Conservation (phyloP, 2,797 vertebrate genomes). For the Percopsis omiscomaycus region DNA sequence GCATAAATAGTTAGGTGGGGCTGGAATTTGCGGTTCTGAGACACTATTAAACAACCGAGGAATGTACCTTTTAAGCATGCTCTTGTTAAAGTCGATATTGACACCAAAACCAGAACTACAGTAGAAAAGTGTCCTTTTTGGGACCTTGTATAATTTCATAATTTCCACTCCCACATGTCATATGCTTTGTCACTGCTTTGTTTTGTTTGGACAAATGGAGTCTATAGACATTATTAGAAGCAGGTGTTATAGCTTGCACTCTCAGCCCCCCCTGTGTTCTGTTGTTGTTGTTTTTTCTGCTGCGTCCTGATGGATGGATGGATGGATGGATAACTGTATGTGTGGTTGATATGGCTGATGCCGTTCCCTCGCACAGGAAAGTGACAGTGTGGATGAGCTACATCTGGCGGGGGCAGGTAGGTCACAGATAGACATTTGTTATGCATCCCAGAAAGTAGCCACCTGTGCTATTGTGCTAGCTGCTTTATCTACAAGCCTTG, state of each 20-base stretch:
- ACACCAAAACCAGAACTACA: too few species aligned
- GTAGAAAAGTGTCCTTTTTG: too few species aligned
- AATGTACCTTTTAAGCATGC: too few species aligned
- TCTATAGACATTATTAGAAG: too few species aligned
- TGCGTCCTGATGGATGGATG: slow-evolving; percentile 16
- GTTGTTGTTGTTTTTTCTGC: slow-evolving; percentile 24
- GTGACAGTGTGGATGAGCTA: slow-evolving; percentile 54
- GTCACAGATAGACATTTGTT: slow-evolving; percentile 11
- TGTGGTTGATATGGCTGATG: not conserved
- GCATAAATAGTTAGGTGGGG: too few species aligned
- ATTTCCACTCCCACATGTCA: too few species aligned
- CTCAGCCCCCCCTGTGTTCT: slow-evolving; percentile 2
- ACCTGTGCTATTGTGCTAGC: not conserved
- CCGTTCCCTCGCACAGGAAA: slow-evolving; percentile 51
- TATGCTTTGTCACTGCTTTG: too few species aligned
- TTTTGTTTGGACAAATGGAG: too few species aligned
- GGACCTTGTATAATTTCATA: too few species aligned
- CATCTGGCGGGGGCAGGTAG: slow-evolving; percentile 60
- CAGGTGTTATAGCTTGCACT: not conserved
- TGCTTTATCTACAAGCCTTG: not conserved
- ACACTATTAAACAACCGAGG: too few species aligned
- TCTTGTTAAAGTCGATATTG: too few species aligned
- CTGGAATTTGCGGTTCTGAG: too few species aligned
- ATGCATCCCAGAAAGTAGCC: not conserved
- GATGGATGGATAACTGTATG: slow-evolving; percentile 2